phyloP scores from a whole-genome alignment of 2,113 vertebrate species.

The Lutjanus erythropterus region DNA sequence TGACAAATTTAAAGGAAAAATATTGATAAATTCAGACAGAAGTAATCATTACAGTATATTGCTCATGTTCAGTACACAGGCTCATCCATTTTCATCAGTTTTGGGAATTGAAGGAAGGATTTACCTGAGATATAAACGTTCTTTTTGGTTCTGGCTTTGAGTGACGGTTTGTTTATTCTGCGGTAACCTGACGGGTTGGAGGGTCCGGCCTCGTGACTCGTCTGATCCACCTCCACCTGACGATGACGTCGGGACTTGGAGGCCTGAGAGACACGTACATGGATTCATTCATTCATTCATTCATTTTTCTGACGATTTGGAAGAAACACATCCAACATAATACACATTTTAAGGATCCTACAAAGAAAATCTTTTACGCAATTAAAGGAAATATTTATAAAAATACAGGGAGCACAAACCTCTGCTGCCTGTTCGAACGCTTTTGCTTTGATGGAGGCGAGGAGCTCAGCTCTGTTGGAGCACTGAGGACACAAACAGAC shows the following conservation, averaged over 20 bases:
- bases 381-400: neutral
- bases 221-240: conserved; percentile 84
- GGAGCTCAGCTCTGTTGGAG: conserved; percentile 86
- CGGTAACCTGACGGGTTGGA: neutral
- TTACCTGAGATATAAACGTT: conserved; percentile 77
- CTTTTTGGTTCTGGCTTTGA: conserved; percentile 56
- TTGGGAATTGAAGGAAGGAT: neutral
- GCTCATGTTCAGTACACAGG: no score
- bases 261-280: conserved; percentile 73
- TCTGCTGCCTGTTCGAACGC: conserved; percentile 88
- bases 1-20: no score
- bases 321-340: neutral
- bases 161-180: conserved; percentile 45
- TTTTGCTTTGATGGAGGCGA: conserved; percentile 91
- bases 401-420: conserved; percentile 78
- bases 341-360: neutral
- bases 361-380: neutral
- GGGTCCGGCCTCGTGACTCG: conserved; percentile 48
- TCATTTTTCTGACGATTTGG: neutral
- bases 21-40: no score
- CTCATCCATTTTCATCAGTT: no score
- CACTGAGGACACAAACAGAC: conserved; percentile 79
- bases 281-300: no score
- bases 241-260: conserved; percentile 91
- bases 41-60: no score